A percentile compares a stretch with the other conserved stretches of the same genome.
Evolutionary conservation across 2,797 vertebrate species (phyloP).

Genomic region (Artibeus lituratus): DNA sequence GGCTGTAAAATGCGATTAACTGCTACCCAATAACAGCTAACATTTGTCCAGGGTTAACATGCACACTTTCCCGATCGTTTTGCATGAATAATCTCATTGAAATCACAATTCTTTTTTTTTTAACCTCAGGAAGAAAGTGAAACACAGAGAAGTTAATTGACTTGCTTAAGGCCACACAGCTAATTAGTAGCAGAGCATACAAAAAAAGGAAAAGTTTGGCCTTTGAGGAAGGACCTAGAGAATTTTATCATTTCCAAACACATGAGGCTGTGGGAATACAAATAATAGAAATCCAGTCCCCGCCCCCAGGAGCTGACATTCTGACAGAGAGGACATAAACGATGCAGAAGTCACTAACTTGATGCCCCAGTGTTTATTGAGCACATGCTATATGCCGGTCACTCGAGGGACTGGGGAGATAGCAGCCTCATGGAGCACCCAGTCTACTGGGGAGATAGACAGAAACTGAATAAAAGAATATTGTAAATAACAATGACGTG

Average conservation of each 20-base stretch:
- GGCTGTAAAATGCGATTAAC: not conserved
- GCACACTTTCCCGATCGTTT: not conserved
- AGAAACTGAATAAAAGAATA: not conserved
- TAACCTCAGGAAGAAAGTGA: not conserved
- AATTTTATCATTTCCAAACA: not conserved
- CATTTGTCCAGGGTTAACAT: not conserved
- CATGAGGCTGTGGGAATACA: not conserved
- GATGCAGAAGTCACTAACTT: not conserved
- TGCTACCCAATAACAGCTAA: not conserved
- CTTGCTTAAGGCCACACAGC: not conserved
- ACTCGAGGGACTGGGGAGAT: not conserved
- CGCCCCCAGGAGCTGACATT: not conserved
- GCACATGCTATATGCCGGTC: not conserved
- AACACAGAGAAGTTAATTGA: not conserved
- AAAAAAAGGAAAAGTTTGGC: not conserved
- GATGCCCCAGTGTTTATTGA: not conserved
- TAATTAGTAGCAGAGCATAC: not conserved
- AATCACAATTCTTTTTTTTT: not conserved
- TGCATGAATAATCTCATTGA: not conserved
- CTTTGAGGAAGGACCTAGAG: not conserved
- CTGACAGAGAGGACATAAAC: not conserved
- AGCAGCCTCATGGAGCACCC: not conserved
- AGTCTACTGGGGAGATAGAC: not conserved
- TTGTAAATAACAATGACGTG: not conserved
- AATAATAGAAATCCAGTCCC: not conserved